Conservation (phyloP, 2,113 vertebrate genomes). For the Protomyctophum bolini region DNA sequence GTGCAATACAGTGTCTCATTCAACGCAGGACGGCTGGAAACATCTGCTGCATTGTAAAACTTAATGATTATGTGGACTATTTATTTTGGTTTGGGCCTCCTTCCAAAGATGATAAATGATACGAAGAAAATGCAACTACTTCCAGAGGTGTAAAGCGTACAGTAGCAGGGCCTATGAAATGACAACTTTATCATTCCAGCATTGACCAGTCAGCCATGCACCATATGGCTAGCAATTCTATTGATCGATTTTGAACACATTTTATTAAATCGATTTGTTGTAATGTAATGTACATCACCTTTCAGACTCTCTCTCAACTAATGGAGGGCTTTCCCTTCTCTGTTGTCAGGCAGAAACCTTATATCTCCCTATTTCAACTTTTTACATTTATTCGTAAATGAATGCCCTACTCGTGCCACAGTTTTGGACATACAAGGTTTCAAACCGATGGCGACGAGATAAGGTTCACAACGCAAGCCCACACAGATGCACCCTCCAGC, state of each 20-base stretch:
- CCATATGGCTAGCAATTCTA: not conserved
- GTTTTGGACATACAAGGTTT: too few relatives aligned
- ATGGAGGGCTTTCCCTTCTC: conserved; percentile 17
- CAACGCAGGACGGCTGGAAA: conserved; percentile 49
- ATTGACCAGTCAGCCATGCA: conserved; percentile 15
- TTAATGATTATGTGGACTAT: conserved; percentile 71
- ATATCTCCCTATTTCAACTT: not conserved
- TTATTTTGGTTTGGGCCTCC: conserved; percentile 35
- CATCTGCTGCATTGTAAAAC: conserved; percentile 64
- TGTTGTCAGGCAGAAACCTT: not conserved
- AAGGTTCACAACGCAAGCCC: conserved; percentile 34
- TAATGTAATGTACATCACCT: too few relatives aligned
- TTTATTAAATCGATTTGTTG: too few relatives aligned
- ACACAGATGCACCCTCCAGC: conserved; percentile 33
- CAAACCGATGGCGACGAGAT: too few relatives aligned
- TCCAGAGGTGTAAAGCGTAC: not conserved
- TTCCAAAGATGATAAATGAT: too few relatives aligned
- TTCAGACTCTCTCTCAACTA: conserved; percentile 47
- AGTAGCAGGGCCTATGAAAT: conserved; percentile 40
- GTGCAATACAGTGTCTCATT: conserved; percentile 39
- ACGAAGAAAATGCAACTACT: too few relatives aligned
- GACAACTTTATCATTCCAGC: conserved; percentile 28
- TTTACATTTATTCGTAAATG: too few relatives aligned
- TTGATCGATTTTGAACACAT: too few relatives aligned
- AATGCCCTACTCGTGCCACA: too few relatives aligned